Evolutionary conservation across 2,888 invertebrate species (phyloP).

Genomic region (Brachycybe producta): DNA sequence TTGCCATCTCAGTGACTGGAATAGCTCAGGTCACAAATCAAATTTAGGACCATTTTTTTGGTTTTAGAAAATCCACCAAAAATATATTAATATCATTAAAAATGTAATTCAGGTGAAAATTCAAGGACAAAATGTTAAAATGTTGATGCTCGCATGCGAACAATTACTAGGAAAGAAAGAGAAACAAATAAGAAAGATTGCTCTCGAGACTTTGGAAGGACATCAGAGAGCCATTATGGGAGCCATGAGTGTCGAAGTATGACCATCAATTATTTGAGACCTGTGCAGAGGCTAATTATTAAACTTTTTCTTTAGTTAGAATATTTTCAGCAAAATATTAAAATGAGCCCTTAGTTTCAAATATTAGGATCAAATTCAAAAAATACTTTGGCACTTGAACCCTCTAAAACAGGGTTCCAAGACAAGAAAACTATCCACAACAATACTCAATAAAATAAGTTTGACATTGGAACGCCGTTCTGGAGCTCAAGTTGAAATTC

Average conservation of each 20-base stretch:
- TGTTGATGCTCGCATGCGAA: conserved; percentile 80
- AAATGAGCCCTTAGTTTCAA: too few species aligned
- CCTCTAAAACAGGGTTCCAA: too few species aligned
- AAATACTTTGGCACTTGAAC: too few species aligned
- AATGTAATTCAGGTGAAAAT: conserved; percentile 56
- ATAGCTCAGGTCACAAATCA: conserved; percentile 69
- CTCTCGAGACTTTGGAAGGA: conserved; percentile 78
- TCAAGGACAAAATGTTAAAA: conserved; percentile 76
- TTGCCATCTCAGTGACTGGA: conserved; percentile 91
- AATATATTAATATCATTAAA: background rate
- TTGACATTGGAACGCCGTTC: too few species aligned
- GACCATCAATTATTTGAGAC: too few species aligned
- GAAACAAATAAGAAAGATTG: conserved; percentile 77
- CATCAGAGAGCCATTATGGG: conserved; percentile 93
- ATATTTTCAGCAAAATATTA: too few species aligned
- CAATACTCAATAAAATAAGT: too few species aligned
- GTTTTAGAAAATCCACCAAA: background rate
- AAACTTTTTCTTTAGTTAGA: background rate
- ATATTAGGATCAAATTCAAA: too few species aligned
- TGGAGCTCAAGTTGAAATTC: too few species aligned
- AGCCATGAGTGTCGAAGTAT: conserved; percentile 79
- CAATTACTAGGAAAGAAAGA: conserved; percentile 82
- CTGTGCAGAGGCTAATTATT: too few species aligned
- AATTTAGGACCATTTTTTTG: conserved; percentile 3
- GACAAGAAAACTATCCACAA: too few species aligned